Conservation (phyloP, 1,140 invertebrate species). For the Olivierus martensii region DNA sequence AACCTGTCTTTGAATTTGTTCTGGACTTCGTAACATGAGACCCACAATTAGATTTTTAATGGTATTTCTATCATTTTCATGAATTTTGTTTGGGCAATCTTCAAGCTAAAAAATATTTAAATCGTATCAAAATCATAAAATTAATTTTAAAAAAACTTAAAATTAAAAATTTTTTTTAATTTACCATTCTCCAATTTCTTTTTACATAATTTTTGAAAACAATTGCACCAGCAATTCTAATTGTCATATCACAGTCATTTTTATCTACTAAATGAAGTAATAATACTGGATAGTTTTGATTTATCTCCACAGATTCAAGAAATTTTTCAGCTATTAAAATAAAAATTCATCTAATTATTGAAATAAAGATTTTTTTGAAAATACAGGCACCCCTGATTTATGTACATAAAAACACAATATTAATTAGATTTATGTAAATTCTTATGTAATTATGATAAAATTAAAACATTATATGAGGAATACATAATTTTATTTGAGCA, state of each 20-base stretch:
- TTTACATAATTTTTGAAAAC: conserved; percentile 96
- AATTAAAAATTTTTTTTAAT: conserved; percentile 30
- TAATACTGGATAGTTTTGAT: conserved; percentile 79
- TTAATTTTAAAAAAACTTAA: conserved; percentile 6
- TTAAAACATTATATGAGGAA: too few species aligned
- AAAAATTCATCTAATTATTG: background rate
- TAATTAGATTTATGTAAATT: background rate
- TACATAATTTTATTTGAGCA: too few species aligned
- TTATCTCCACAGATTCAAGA: conserved; percentile 73
- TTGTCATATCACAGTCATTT: conserved; percentile 50
- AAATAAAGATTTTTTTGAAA: conserved; percentile 1
- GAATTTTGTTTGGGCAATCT: conserved; percentile 63
- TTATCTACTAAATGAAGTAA: conserved; percentile 73
- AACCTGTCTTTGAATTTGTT: conserved; percentile 74
- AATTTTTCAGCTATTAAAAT: conserved; percentile 65
- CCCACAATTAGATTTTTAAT: conserved; percentile 79
- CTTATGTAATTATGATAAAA: too few species aligned
- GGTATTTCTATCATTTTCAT: conserved; percentile 54
- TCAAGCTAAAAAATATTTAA: conserved; percentile 45
- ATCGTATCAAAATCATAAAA: background rate
- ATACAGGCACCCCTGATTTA: too few species aligned
- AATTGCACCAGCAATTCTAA: conserved; percentile 74
- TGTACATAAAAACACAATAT: too few species aligned
- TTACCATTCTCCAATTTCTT: conserved; percentile 81
- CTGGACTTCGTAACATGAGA: conserved; percentile 81